Percentiles rank a stretch among this genome's conserved stretches.
Conservation (phyloP, 2,113 vertebrate genomes). For the Bubalus kerabau region DNA sequence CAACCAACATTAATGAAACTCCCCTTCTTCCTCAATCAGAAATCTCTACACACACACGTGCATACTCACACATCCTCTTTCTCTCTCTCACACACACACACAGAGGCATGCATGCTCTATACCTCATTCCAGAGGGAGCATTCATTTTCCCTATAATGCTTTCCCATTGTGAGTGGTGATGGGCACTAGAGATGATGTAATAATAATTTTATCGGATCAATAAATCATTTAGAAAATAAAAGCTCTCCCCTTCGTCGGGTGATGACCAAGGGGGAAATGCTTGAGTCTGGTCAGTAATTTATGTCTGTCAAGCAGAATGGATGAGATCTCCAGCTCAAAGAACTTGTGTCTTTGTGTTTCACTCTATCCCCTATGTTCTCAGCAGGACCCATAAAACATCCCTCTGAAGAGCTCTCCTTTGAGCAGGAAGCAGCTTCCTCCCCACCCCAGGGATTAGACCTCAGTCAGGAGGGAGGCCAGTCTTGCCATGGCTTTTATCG, state of each 20-base stretch:
- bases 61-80: not conserved
- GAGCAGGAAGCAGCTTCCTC: conserved; percentile 56
- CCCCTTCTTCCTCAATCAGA: not conserved
- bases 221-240: conserved; percentile 80
- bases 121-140: conserved; percentile 61
- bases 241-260: conserved; percentile 54
- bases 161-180: conserved; percentile 68
- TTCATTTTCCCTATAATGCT: conserved; percentile 66
- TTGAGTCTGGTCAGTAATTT: conserved; percentile 28
- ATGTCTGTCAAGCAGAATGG: conserved; percentile 44
- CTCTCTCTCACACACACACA: rapidly evolving
- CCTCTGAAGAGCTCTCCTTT: conserved; percentile 44
- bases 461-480: not conserved
- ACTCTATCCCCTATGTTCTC: conserved; percentile 56
- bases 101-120: not conserved
- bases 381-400: conserved; percentile 70
- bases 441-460: not conserved
- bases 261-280: conserved; percentile 67
- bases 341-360: conserved; percentile 57
- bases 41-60: not conserved
- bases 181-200: conserved; percentile 67
- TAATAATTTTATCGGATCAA: conserved; percentile 78
- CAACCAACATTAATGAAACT: conserved; percentile 20
- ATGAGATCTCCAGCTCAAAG: conserved; percentile 47
- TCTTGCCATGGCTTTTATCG: rapidly evolving